Conservation (phyloP, 2,888 invertebrate species). For the Heliconius hortense region DNA sequence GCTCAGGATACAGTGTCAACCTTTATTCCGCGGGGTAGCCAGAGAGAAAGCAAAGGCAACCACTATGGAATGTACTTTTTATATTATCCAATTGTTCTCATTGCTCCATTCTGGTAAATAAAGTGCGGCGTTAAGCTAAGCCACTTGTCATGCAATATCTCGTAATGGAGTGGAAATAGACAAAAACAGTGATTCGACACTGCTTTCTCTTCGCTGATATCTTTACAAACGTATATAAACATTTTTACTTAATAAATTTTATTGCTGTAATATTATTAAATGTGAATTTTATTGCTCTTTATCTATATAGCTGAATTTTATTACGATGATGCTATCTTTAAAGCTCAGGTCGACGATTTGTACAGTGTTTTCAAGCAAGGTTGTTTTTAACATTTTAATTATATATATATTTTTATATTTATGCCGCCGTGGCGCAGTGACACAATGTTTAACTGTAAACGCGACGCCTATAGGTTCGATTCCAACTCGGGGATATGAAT, state of each 20-base stretch:
- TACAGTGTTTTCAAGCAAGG: neutral
- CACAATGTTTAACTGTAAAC: too few species aligned
- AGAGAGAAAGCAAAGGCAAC: too few species aligned
- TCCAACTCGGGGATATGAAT: too few species aligned
- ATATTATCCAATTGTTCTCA: neutral
- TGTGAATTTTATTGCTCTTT: conserved; percentile 2
- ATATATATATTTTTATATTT: too few species aligned
- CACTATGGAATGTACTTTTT: neutral
- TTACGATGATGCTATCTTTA: conserved; percentile 4
- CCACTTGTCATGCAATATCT: neutral
- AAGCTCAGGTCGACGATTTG: neutral
- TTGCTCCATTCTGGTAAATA: neutral
- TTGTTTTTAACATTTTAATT: neutral
- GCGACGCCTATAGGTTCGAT: too few species aligned
- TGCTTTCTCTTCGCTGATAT: neutral
- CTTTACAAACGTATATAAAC: neutral
- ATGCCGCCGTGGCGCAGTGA: too few species aligned
- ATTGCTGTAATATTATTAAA: conserved; percentile 2
- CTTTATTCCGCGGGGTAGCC: too few species aligned
- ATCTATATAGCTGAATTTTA: conserved; percentile 3
- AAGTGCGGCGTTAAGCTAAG: neutral
- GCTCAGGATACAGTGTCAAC: too few species aligned
- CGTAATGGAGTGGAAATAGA: neutral
- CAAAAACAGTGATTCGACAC: neutral
- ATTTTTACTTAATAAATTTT: neutral